Base-by-base conservation (phyloP, 2,888 invertebrate species). In the Drosophila hamatofila region DNA sequence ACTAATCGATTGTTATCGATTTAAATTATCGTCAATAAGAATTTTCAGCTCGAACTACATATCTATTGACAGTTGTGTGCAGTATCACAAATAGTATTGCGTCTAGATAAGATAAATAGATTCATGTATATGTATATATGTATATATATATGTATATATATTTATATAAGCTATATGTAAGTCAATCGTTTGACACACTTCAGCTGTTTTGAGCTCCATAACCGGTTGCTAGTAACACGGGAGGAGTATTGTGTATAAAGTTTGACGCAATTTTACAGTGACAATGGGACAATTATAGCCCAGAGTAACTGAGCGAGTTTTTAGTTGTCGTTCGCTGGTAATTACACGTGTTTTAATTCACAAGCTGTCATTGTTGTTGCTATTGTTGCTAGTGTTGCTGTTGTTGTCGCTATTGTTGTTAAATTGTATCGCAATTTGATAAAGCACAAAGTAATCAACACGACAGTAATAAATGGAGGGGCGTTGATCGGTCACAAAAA, bases 271-370 rank as follows among this genome's bases (percentile, higher is more conserved):
- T 66, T 75, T 72, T 61, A 69, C 82, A 77, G 66, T 80, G 77
- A 75, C 80, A 85, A 82, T 85, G 70, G 66, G 46, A 72, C 67
- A 82, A 85, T 82, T 82, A 84, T 78, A 74, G 73, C 39, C 63
- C 51, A 62, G 30, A 18, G 76, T 76, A 79, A 71, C 57, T 70
- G 73, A 65, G 65, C 67, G 64, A 65, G 68, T n/a, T 52, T 61
- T 57, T 57, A 60, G 62, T 72, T 75, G 58, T 70, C 72, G 49
- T 8, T 33, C 70, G 48, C 51, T 56, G 57, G 65, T 72, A 85
- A 80, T 82, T 83, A 85, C 78, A 78, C 62, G 65, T 82, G 75
- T 75, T 62, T 82, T 73, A 76, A 70, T 73, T 72, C 67, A 78
- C 65, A 37, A 77, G 62, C 70, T 79, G 72, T 70, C 75, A 73